Conservation (phyloP, 92 coral and sea anemone species). For the Anthopleura xanthogrammica region DNA sequence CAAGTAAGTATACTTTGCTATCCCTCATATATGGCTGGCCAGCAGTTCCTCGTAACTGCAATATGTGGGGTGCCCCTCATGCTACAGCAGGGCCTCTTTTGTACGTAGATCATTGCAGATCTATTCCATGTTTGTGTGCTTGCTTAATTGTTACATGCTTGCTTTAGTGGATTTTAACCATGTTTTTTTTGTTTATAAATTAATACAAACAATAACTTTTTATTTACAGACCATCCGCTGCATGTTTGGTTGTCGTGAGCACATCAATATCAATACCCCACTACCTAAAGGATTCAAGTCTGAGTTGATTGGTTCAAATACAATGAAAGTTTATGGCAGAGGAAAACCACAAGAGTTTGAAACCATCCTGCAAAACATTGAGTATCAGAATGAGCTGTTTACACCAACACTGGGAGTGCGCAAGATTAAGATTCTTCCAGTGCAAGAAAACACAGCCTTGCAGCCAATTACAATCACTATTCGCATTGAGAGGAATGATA, state of each 20-base stretch:
- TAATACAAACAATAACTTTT: background rate
- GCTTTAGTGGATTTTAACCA: background rate
- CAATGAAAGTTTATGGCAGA: slow-evolving; percentile 62
- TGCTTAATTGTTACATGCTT: too few species aligned
- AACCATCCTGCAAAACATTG: slow-evolving; percentile 62
- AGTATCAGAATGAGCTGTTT: slow-evolving; percentile 79
- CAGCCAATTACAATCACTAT: slow-evolving; percentile 47
- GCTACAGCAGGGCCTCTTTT: too few species aligned
- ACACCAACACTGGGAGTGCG: slow-evolving; percentile 85
- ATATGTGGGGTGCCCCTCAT: too few species aligned
- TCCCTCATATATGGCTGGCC: background rate
- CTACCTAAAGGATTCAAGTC: slow-evolving; percentile 73
- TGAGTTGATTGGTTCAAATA: slow-evolving; percentile 42
- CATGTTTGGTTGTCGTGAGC: slow-evolving; percentile 81
- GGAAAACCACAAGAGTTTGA: slow-evolving; percentile 79
- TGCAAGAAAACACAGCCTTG: slow-evolving; percentile 38
- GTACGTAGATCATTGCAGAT: too few species aligned
- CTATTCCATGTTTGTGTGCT: too few species aligned
- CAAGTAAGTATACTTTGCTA: slow-evolving; percentile 49
- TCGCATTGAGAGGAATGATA: slow-evolving; percentile 53
- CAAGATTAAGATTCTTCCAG: slow-evolving; percentile 54
- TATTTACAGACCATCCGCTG: slow-evolving; percentile 67
- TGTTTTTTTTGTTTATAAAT: background rate
- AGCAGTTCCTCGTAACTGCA: too few species aligned
- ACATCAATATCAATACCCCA: slow-evolving; percentile 70